Evolutionary conservation across 2,888 invertebrate species (phyloP).

Genomic region (Stratiomys singularior): DNA sequence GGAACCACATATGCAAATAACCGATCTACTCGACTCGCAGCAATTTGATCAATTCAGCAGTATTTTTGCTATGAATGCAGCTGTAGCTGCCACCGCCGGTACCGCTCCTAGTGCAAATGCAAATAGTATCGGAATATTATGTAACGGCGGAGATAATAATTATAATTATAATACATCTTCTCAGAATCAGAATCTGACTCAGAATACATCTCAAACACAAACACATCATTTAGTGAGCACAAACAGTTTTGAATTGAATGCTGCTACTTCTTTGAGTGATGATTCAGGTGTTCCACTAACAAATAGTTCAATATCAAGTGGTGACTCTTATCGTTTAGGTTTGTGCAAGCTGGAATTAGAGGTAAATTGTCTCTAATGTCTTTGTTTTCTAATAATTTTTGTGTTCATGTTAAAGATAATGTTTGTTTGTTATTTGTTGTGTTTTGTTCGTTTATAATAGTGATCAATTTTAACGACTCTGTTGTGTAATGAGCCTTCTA

Average conservation of each 20-base stretch:
- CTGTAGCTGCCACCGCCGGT: not conserved
- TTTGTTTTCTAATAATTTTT: constrained; percentile 1
- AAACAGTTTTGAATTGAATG: constrained; percentile 65
- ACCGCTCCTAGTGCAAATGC: constrained; percentile 6
- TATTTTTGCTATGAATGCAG: constrained; percentile 35
- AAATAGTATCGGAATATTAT: constrained; percentile 35
- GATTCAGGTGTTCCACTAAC: constrained; percentile 65
- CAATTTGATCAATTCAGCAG: constrained; percentile 44
- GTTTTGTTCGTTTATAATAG: constrained; percentile 12
- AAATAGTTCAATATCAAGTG: constrained; percentile 65
- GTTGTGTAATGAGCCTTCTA: no score
- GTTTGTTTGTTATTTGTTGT: constrained; percentile 25
- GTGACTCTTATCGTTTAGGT: constrained; percentile 64
- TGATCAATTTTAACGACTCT: no score
- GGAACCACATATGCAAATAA: constrained; percentile 46
- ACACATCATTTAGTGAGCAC: constrained; percentile 61
- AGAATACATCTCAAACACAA: constrained; percentile 16
- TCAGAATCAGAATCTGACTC: constrained; percentile 15
- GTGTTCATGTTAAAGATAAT: not conserved
- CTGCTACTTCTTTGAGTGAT: constrained; percentile 64
- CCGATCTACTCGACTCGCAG: constrained; percentile 37
- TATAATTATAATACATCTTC: constrained; percentile 29
- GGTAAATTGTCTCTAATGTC: constrained; percentile 54
- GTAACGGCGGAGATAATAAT: constrained; percentile 42
- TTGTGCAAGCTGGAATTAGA: constrained; percentile 65